These are phyloP conservation scores for Catocala nupta DNA, from an alignment of 2,888 invertebrate species.

Conservation along the genomic window DNA sequence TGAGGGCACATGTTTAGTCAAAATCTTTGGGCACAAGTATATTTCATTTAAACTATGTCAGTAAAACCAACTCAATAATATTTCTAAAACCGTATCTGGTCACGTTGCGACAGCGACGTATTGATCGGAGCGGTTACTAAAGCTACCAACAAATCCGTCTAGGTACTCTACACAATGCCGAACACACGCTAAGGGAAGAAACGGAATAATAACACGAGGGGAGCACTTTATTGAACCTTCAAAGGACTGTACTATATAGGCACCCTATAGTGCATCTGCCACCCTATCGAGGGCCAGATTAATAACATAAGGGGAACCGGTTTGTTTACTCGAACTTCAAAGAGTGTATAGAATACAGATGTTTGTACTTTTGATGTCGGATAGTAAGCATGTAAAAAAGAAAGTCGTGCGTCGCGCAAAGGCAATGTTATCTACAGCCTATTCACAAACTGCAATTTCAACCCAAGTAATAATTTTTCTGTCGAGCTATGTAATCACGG, in stretches of 20 bases:
- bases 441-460: too few species aligned
- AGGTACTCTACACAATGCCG: background rate
- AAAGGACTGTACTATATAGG: slow-evolving; percentile 1
- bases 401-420: too few species aligned
- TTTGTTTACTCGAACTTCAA: background rate
- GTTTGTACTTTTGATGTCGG: background rate
- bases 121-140: too few species aligned
- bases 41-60: too few species aligned
- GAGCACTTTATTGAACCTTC: background rate
- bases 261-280: background rate
- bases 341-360: background rate
- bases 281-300: background rate
- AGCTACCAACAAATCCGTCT: background rate
- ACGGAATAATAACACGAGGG: background rate
- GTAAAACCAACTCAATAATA: too few species aligned
- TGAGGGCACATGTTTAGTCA: too few species aligned
- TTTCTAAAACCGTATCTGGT: too few species aligned
- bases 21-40: too few species aligned
- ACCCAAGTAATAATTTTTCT: too few species aligned
- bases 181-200: background rate
- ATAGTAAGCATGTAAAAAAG: background rate
- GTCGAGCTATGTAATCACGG: too few species aligned
- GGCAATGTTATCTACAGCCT: too few species aligned
- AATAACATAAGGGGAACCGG: background rate
- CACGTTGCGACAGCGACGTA: too few species aligned